phyloP scores from a whole-genome alignment of 2,888 invertebrate genomes.

The Trissoscelio sp. region DNA sequence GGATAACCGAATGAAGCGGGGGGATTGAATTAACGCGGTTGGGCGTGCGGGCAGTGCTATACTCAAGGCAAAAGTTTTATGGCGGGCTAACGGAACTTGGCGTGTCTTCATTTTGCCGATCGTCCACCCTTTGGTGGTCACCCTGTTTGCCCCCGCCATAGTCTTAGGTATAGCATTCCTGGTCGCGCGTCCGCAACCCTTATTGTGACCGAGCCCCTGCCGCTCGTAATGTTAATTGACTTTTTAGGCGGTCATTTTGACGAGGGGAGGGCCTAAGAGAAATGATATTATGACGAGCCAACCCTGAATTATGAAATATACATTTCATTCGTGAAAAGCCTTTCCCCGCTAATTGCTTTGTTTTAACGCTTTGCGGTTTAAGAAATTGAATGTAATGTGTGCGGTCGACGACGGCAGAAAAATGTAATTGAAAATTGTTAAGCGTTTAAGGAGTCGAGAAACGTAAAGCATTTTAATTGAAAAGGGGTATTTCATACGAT shows the following conservation, averaged over 20 bases:
- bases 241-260: constrained; percentile 71
- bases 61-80: constrained; percentile 74
- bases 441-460: constrained; percentile 23
- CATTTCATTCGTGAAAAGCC: constrained; percentile 63
- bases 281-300: constrained; percentile 61
- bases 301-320: constrained; percentile 65
- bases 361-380: constrained; percentile 62
- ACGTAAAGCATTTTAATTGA: constrained; percentile 29
- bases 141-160: background rate
- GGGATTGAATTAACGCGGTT: constrained; percentile 80
- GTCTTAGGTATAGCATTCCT: constrained; percentile 63
- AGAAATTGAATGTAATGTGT: constrained; percentile 61
- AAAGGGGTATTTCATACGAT: constrained; percentile 22
- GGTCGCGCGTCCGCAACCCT: constrained; percentile 66
- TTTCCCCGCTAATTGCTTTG: constrained; percentile 64
- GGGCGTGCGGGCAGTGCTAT: constrained; percentile 46
- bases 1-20: constrained; percentile 80
- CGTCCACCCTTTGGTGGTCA: too few relatives aligned
- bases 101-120: constrained; percentile 74
- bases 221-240: constrained; percentile 77
- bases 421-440: constrained; percentile 57
- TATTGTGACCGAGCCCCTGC: constrained; percentile 71
- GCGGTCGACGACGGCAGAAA: constrained; percentile 39
- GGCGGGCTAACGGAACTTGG: constrained; percentile 77
- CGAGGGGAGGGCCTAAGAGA: constrained; percentile 52